Evolutionary conservation across 2,113 vertebrate species (phyloP).

Genomic region (Mola mola): DNA sequence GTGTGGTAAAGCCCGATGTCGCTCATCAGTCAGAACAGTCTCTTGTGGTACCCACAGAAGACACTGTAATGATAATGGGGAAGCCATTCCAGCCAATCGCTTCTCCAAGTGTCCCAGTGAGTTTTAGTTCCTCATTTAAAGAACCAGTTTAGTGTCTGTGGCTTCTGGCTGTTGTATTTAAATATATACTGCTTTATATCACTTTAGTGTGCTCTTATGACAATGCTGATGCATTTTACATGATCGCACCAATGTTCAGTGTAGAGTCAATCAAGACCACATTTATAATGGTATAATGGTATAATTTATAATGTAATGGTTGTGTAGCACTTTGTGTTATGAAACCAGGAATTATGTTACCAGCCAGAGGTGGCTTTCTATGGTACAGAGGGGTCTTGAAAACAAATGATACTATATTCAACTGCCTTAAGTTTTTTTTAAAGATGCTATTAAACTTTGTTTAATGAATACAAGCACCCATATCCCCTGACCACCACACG

Average conservation of each 20-base stretch:
- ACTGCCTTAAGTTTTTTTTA: slow-evolving; percentile 47
- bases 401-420: slow-evolving; percentile 55
- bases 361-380: slow-evolving; percentile 21
- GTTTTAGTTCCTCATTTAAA: slow-evolving; percentile 44
- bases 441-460: slow-evolving; percentile 61
- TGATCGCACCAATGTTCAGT: slow-evolving; percentile 15
- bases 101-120: slow-evolving; percentile 36
- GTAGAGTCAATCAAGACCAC: slow-evolving; percentile 3
- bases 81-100: slow-evolving; percentile 54
- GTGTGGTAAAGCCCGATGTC: slow-evolving; percentile 2
- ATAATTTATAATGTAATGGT: no score
- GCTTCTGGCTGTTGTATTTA: slow-evolving; percentile 38
- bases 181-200: slow-evolving; percentile 51
- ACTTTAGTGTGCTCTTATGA: slow-evolving; percentile 31
- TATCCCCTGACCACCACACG: slow-evolving; percentile 16
- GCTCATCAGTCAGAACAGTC: slow-evolving; percentile 29
- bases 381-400: slow-evolving; percentile 43
- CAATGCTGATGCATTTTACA: slow-evolving; percentile 55
- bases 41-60: slow-evolving; percentile 27
- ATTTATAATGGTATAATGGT: slow-evolving; percentile 35
- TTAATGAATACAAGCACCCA: slow-evolving; percentile 25
- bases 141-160: slow-evolving; percentile 27
- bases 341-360: slow-evolving; percentile 11
- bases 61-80: slow-evolving; percentile 42
- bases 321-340: slow-evolving; percentile 9